phyloP scores from a whole-genome alignment of 2,888 invertebrate genomes.

The Hipparchia sbordonii region DNA sequence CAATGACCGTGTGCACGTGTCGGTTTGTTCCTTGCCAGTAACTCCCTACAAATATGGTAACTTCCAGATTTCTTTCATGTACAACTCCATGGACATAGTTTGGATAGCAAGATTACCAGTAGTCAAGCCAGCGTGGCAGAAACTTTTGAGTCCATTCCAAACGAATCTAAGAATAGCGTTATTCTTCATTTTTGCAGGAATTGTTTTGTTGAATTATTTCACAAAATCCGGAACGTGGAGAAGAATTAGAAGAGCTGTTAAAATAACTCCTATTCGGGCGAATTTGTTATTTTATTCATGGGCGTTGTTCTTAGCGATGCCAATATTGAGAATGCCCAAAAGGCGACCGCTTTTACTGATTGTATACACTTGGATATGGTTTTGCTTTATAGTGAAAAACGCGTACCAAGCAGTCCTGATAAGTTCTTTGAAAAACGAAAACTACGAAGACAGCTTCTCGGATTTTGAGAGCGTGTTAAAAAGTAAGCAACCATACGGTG shows the following conservation, averaged over 20 bases:
- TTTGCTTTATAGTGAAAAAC: conserved; percentile 56
- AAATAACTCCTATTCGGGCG: conserved; percentile 47
- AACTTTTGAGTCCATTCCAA: conserved; percentile 58
- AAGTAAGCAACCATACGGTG: conserved; percentile 53
- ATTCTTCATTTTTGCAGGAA: conserved; percentile 50
- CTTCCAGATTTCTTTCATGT: conserved; percentile 63
- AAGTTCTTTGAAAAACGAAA: conserved; percentile 51
- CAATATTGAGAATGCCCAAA: conserved; percentile 50
- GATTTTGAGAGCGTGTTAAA: conserved; percentile 51
- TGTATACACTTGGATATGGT: conserved; percentile 60
- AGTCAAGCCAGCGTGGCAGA: conserved; percentile 55
- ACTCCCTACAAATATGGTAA: conserved; percentile 53
- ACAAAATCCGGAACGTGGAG: conserved; percentile 47
- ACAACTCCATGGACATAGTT: conserved; percentile 60
- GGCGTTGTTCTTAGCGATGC: conserved; percentile 58
- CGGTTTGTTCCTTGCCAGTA: conserved; percentile 57
- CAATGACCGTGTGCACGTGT: conserved; percentile 51
- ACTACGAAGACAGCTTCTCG: conserved; percentile 47
- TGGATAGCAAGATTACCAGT: conserved; percentile 56
- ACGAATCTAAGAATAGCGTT: conserved; percentile 49
- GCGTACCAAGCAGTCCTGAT: conserved; percentile 61
- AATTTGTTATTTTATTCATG: conserved; percentile 62
- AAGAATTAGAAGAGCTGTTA: conserved; percentile 44
- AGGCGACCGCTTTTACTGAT: conserved; percentile 48
- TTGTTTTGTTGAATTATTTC: conserved; percentile 51